phyloP scores from a whole-genome alignment of 2,888 invertebrate species.

The Nomada fabriciana region DNA sequence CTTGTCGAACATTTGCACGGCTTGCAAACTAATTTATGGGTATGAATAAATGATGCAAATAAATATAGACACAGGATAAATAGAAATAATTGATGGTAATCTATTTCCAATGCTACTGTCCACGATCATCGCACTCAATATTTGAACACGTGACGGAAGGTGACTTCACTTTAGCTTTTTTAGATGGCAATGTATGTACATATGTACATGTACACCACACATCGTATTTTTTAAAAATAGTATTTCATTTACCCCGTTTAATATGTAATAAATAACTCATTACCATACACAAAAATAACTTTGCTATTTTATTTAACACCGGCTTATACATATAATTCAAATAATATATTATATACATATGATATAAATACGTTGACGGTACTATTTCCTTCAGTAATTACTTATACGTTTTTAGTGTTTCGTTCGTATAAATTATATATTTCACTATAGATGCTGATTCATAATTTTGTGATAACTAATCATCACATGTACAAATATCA shows the following conservation, averaged over 20 bases:
- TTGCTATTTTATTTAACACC: conserved; percentile 50
- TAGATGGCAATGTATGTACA: no score
- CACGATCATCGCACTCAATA: not conserved
- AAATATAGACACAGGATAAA: not conserved
- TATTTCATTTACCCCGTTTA: not conserved
- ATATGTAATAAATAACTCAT: not conserved
- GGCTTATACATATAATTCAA: conserved; percentile 34
- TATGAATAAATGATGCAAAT: conserved; percentile 3
- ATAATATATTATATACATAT: conserved; percentile 4
- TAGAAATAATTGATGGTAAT: conserved; percentile 7
- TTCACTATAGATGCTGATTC: not conserved
- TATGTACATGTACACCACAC: no score
- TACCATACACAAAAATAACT: conserved; percentile 46
- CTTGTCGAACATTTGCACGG: not conserved
- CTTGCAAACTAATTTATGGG: not conserved
- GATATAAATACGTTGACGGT: conserved; percentile 1
- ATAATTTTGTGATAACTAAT: conserved; percentile 12
- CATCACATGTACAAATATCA: conserved; percentile 54
- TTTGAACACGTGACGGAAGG: conserved; percentile 2
- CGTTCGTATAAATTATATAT: conserved; percentile 1
- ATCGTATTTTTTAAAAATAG: not conserved
- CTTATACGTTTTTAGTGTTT: not conserved
- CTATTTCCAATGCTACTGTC: conserved; percentile 10
- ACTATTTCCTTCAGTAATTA: not conserved
- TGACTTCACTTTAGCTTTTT: conserved; percentile 22